A percentile compares a stretch with the other conserved stretches of the same genome.
Conservation (phyloP, 2,888 invertebrate genomes). For the Cheilosia soror region DNA sequence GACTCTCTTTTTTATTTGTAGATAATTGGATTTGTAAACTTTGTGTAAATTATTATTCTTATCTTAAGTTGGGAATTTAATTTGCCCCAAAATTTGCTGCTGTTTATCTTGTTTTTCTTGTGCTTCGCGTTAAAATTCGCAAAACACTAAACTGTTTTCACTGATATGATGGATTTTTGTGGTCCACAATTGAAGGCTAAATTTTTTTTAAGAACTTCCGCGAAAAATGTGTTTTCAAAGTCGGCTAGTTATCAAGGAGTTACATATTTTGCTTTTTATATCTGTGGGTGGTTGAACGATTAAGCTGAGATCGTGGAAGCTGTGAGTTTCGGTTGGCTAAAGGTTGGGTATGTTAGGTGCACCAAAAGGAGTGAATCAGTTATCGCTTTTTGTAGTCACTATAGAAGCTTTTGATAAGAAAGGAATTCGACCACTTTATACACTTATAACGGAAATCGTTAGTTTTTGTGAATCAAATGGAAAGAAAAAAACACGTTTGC, state of each 20-base stretch:
- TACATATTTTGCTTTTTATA: not conserved
- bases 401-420: no score
- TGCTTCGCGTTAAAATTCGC: not conserved
- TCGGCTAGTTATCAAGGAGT: constrained; percentile 6
- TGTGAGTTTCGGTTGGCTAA: not conserved
- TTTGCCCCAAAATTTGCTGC: constrained; percentile 34
- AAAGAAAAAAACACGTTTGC: not conserved
- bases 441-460: no score
- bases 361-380: no score
- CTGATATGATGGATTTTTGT: constrained; percentile 39
- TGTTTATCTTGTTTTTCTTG: constrained; percentile 37
- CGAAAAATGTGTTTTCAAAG: constrained; percentile 24
- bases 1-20: constrained; percentile 8
- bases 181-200: constrained; percentile 30
- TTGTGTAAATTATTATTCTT: not conserved
- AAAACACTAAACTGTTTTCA: constrained; percentile 2
- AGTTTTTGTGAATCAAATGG: no score
- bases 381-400: no score
- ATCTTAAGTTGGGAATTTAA: constrained; percentile 17
- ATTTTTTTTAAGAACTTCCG: constrained; percentile 38
- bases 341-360: not conserved
- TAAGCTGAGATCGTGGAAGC: constrained; percentile 2
- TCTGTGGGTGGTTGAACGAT: constrained; percentile 2
- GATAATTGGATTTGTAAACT: constrained; percentile 19
- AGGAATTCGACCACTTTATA: no score